These are phyloP conservation scores for Heteromormyrus szaboi DNA, from an alignment of 2,797 vertebrate genomes.

Conservation along the genomic window DNA sequence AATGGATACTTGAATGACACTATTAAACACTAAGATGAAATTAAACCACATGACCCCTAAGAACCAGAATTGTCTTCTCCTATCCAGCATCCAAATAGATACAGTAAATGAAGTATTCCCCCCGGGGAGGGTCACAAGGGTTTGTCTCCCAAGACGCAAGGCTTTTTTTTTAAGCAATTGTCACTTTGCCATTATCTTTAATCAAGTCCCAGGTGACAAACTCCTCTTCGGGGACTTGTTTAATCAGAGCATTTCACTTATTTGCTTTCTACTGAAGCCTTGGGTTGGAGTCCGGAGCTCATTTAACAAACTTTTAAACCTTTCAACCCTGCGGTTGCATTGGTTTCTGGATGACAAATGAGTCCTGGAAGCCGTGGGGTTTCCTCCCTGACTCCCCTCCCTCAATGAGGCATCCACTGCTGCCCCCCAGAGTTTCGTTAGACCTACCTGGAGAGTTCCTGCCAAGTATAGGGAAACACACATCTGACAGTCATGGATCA, in stretches of 20 bases:
- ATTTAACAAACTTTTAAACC: slow-evolving; percentile 36
- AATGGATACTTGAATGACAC: not conserved
- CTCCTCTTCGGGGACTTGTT: slow-evolving; percentile 34
- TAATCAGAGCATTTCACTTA: slow-evolving; percentile 30
- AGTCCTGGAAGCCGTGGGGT: slow-evolving; percentile 32
- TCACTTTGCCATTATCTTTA: slow-evolving; percentile 34
- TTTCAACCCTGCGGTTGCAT: slow-evolving; percentile 31
- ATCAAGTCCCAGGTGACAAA: slow-evolving; percentile 37
- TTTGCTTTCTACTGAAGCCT: slow-evolving; percentile 25
- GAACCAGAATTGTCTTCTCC: not conserved
- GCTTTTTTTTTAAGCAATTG: not conserved
- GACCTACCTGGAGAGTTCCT: not conserved
- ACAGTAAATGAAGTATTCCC: not conserved
- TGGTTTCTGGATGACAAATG: slow-evolving; percentile 34
- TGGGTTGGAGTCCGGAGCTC: slow-evolving; percentile 37
- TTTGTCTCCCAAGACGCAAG: not conserved
- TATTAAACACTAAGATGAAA: not conserved
- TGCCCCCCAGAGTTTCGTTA: not conserved
- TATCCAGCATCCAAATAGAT: not conserved
- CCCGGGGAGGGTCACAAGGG: not conserved
- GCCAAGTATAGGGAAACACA: not conserved
- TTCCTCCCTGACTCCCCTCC: not conserved
- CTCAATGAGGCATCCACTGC: not conserved
- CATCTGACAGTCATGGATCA: not conserved
- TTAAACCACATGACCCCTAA: not conserved